A percentile compares a stretch with the other conserved stretches of the same genome.
Evolutionary conservation across 2,888 invertebrate genomes (phyloP).

Genomic region (Amphimallon solstitiale): DNA sequence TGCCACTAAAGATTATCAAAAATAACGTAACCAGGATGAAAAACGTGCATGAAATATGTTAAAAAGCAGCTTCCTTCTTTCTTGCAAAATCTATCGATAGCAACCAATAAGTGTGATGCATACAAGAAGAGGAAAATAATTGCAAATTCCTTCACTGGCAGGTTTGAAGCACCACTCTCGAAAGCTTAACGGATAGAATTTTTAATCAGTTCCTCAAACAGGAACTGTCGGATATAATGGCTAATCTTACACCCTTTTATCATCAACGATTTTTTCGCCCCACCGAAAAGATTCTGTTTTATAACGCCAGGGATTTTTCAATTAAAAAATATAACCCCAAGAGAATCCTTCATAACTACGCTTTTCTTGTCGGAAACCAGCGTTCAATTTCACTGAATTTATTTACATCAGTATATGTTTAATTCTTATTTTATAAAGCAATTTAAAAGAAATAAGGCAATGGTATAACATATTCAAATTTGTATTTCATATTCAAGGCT

Average conservation of each 20-base stretch:
- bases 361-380: too few relatives aligned
- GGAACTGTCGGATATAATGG: conserved; percentile 40
- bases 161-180: conserved; percentile 57
- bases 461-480: too few relatives aligned
- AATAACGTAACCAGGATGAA: too few relatives aligned
- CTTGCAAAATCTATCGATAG: neutral
- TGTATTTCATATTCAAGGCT: too few relatives aligned
- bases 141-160: conserved; percentile 56
- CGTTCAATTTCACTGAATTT: too few relatives aligned
- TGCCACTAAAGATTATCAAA: too few relatives aligned
- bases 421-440: too few relatives aligned
- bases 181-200: conserved; percentile 62
- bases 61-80: neutral
- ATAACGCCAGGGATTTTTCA: conserved; percentile 2
- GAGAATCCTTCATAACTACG: neutral
- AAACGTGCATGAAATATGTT: neutral
- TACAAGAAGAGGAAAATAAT: conserved; percentile 57
- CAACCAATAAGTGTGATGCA: neutral
- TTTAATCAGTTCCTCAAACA: conserved; percentile 65
- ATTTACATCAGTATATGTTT: too few relatives aligned
- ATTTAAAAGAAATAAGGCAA: too few relatives aligned
- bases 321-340: neutral
- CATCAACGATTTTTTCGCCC: conserved; percentile 5
- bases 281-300: conserved; percentile 10
- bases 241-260: conserved; percentile 20